phyloP scores from a whole-genome alignment of 2,113 vertebrate species.

The Candoia aspera region DNA sequence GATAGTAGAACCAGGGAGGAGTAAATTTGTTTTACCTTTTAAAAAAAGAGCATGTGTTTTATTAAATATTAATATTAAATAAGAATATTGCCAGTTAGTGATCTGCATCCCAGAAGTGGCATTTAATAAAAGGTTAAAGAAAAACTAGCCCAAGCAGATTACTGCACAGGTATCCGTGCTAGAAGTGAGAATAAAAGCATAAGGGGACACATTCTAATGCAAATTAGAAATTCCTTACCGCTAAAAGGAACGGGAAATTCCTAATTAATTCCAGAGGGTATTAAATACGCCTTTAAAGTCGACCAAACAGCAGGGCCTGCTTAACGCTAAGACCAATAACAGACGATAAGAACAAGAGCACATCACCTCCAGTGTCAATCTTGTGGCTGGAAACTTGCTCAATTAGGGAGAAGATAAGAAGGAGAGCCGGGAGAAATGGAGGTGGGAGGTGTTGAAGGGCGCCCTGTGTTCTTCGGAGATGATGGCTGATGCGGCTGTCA shows the following conservation, averaged over 20 bases:
- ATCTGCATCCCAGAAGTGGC: conserved; percentile 35
- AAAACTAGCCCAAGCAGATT: conserved; percentile 10
- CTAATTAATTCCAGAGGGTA: conserved; percentile 54
- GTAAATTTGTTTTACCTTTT: neutral
- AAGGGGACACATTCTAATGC: conserved; percentile 47
- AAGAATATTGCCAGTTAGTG: conserved; percentile 46
- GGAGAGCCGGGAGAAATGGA: conserved; percentile 64
- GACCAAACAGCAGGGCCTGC: conserved; percentile 40
- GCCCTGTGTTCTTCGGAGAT: conserved; percentile 78
- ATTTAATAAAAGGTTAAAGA: conserved; percentile 20
- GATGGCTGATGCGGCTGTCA: conserved; percentile 59
- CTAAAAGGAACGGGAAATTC: conserved; percentile 53
- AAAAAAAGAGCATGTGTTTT: conserved; percentile 10
- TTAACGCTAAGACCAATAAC: conserved; percentile 46
- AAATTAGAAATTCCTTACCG: conserved; percentile 48
- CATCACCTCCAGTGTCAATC: conserved; percentile 48
- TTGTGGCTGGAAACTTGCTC: conserved; percentile 65
- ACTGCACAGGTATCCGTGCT: neutral
- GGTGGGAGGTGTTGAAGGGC: conserved; percentile 71
- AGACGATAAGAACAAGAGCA: conserved; percentile 54
- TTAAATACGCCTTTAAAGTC: conserved; percentile 63
- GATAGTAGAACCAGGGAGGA: conserved; percentile 24
- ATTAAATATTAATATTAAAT: conserved; percentile 46
- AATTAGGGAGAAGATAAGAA: conserved; percentile 65
- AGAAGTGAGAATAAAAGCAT: conserved; percentile 40